phyloP scores from a whole-genome alignment of 2,113 vertebrate genomes.

The Clarias magur region DNA sequence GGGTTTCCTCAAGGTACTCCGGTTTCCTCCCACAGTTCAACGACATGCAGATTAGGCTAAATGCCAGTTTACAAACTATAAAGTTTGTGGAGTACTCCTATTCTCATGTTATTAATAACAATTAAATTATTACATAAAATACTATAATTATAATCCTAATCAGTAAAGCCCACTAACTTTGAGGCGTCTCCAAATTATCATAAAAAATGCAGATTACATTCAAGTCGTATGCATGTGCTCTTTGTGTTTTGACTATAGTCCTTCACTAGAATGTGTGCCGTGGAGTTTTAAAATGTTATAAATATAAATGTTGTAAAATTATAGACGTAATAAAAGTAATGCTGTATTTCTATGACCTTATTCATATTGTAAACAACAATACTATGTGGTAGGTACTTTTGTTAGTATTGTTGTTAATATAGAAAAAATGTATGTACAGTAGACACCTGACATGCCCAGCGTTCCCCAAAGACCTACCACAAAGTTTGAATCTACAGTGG shows the following conservation, averaged over 20 bases:
- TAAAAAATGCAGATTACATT: not conserved
- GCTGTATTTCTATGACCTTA: no score
- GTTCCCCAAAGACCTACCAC: no score
- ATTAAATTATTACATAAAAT: not conserved
- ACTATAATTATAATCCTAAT: not conserved
- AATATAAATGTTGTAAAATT: not conserved
- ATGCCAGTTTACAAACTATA: no score
- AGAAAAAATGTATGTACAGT: not conserved
- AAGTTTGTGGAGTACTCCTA: not conserved
- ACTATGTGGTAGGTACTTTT: not conserved
- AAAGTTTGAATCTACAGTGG: no score
- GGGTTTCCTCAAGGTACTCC: no score
- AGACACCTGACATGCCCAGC: not conserved
- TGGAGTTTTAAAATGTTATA: not conserved
- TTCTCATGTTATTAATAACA: not conserved
- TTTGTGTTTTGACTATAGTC: not conserved
- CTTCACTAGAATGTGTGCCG: not conserved
- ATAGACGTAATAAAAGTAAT: not conserved
- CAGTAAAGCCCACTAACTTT: not conserved
- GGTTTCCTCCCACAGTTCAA: no score
- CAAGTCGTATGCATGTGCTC: not conserved
- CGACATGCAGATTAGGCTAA: no score
- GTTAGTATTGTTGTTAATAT: not conserved
- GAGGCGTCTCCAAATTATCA: not conserved
- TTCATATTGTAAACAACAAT: no score